These are phyloP conservation scores for Vombatus ursinus DNA, from an alignment of 2,113 vertebrate species.

Conservation along the genomic window DNA sequence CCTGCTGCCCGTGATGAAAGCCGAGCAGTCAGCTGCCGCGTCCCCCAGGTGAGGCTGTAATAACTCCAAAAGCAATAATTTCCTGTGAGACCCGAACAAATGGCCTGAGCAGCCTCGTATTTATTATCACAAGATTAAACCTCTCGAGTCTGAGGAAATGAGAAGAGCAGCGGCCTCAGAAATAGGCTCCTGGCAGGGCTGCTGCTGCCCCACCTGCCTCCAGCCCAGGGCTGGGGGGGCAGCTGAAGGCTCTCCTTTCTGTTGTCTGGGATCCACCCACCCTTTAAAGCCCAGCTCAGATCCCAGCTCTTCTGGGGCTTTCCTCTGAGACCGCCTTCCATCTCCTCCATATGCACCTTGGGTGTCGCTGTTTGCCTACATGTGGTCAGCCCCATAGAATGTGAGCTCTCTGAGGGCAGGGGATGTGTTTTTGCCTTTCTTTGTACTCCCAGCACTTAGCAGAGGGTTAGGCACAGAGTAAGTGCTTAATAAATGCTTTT, in stretches of 20 bases:
- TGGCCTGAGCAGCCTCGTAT: slow-evolving; percentile 68
- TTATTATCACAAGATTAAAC: slow-evolving; percentile 74
- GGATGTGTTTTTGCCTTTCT: too few species aligned
- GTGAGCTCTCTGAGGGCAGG: too few species aligned
- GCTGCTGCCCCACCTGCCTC: background rate
- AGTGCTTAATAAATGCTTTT: too few species aligned
- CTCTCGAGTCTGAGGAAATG: slow-evolving; percentile 50
- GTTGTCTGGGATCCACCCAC: too few species aligned
- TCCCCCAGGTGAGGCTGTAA: slow-evolving; percentile 73
- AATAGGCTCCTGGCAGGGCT: background rate
- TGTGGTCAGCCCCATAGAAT: too few species aligned
- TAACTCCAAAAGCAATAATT: slow-evolving; percentile 71
- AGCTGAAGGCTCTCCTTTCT: background rate
- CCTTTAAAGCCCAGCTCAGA: too few species aligned
- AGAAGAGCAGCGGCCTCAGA: background rate
- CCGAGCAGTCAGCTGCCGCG: slow-evolving; percentile 50
- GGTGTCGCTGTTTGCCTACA: too few species aligned
- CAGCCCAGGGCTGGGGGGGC: background rate
- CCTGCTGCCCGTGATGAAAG: background rate
- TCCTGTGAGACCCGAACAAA: slow-evolving; percentile 76
- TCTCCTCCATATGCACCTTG: too few species aligned
- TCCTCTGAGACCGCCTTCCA: too few species aligned
- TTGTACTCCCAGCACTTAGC: too few species aligned
- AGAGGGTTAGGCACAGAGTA: too few species aligned
- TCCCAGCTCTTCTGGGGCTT: background rate